A percentile compares a stretch with the other conserved stretches of the same genome.
These are phyloP conservation scores for Bucco capensis DNA, from an alignment of 2,113 vertebrate species.

Conservation along the genomic window DNA sequence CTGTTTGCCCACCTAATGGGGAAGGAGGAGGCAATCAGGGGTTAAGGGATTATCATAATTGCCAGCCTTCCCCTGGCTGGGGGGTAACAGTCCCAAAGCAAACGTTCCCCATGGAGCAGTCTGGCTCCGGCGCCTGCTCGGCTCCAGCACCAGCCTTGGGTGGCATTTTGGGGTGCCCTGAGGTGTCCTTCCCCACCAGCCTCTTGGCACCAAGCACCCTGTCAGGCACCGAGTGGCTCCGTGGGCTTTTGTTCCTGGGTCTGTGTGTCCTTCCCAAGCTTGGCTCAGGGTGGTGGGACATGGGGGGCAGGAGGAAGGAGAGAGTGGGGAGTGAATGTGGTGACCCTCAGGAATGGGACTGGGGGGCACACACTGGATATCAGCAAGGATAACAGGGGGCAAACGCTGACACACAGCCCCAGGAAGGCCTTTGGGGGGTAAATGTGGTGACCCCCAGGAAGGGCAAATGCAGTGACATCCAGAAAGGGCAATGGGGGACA, in stretches of 20 bases:
- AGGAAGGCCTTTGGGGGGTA: too few species aligned
- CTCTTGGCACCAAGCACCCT: not conserved
- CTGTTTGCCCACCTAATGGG: constrained; percentile 80
- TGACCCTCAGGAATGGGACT: too few species aligned
- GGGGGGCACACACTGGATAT: not conserved
- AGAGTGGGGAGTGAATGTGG: too few species aligned
- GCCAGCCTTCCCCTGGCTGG: constrained; percentile 60
- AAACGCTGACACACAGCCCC: too few species aligned
- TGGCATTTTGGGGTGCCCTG: not conserved
- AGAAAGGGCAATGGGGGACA: not conserved
- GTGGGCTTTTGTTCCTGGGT: not conserved
- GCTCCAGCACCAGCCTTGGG: not conserved
- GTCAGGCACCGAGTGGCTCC: not conserved
- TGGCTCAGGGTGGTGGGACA: too few species aligned
- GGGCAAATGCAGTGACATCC: too few species aligned
- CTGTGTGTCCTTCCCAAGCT: too few species aligned
- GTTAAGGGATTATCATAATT: constrained; percentile 87
- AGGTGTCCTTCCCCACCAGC: not conserved
- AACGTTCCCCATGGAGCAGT: not conserved
- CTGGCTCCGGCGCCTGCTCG: not conserved
- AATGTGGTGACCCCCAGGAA: too few species aligned
- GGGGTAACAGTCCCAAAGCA: not conserved
- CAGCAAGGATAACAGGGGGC: too few species aligned
- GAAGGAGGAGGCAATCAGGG: constrained; percentile 86
- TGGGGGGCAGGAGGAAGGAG: too few species aligned